These are phyloP conservation scores for Erynnis tages DNA, from an alignment of 2,888 invertebrate species.

Conservation along the genomic window DNA sequence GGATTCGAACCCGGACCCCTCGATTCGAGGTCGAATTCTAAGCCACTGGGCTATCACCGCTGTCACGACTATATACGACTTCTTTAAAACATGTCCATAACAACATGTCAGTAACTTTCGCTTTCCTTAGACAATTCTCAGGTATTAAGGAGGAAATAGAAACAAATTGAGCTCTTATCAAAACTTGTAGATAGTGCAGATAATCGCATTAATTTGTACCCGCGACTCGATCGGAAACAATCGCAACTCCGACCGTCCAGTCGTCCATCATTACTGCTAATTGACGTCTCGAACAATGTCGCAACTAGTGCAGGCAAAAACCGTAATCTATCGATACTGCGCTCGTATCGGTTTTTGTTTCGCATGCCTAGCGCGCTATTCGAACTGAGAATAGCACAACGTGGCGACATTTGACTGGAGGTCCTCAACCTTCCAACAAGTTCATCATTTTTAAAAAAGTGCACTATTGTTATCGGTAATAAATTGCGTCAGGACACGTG, in stretches of 20 bases:
- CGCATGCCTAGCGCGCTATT: constrained; percentile 49
- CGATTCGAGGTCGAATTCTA: too few relatives aligned
- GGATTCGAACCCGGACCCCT: too few relatives aligned
- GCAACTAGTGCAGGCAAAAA: constrained; percentile 68
- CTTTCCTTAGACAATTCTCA: too few relatives aligned
- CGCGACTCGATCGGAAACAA: constrained; percentile 18
- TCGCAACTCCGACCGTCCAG: constrained; percentile 23
- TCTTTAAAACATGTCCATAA: too few relatives aligned
- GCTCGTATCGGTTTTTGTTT: constrained; percentile 65
- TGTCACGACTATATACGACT: too few relatives aligned
- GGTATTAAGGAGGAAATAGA: too few relatives aligned
- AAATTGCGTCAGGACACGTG: too few relatives aligned
- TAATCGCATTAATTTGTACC: constrained; percentile 24
- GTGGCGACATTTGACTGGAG: constrained; percentile 4
- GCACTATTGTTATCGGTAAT: too few relatives aligned
- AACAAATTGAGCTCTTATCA: neutral
- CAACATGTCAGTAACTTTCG: too few relatives aligned
- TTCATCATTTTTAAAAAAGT: too few relatives aligned
- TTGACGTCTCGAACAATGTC: constrained; percentile 74
- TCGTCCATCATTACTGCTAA: constrained; percentile 73
- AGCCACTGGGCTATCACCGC: too few relatives aligned
- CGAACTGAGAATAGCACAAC: constrained; percentile 32
- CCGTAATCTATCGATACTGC: constrained; percentile 73
- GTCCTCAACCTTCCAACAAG: too few relatives aligned
- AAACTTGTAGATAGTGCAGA: constrained; percentile 19